Conservation (phyloP, 2,888 invertebrate species). For the Athripsodes cinereus region DNA sequence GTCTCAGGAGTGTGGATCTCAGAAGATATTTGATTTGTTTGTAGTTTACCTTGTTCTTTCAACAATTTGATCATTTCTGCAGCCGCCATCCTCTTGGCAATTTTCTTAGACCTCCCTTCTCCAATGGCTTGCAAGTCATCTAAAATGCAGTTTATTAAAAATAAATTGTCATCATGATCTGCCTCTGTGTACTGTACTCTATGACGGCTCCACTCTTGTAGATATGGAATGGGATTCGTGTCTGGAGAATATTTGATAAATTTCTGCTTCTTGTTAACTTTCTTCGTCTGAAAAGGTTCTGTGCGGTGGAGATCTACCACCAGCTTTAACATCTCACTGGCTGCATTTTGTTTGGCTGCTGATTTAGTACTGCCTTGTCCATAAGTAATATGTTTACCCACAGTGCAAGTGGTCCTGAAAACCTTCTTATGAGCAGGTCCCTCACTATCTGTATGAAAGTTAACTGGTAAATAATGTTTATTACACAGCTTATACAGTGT, state of each 20-base stretch:
- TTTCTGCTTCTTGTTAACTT: too few species aligned
- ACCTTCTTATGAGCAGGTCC: too few species aligned
- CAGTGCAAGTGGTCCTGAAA: background rate
- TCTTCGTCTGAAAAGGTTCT: too few species aligned
- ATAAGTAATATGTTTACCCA: background rate
- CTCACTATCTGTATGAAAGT: too few species aligned
- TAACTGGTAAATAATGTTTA: too few species aligned
- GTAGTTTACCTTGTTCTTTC: background rate
- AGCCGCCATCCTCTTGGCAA: background rate
- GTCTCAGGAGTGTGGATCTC: too few species aligned
- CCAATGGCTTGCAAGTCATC: background rate
- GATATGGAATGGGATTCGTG: background rate
- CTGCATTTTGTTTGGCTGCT: background rate
- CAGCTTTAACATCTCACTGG: background rate
- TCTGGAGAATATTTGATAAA: background rate
- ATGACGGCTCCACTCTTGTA: background rate
- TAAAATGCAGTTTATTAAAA: background rate
- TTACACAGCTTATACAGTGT: too few species aligned
- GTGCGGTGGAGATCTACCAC: background rate
- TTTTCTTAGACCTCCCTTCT: background rate
- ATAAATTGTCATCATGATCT: background rate
- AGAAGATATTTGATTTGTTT: background rate
- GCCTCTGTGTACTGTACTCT: background rate
- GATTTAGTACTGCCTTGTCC: background rate
- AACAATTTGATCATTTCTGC: background rate